Evolutionary conservation across 2,113 vertebrate species (phyloP).

Genomic region (Chauna torquata): DNA sequence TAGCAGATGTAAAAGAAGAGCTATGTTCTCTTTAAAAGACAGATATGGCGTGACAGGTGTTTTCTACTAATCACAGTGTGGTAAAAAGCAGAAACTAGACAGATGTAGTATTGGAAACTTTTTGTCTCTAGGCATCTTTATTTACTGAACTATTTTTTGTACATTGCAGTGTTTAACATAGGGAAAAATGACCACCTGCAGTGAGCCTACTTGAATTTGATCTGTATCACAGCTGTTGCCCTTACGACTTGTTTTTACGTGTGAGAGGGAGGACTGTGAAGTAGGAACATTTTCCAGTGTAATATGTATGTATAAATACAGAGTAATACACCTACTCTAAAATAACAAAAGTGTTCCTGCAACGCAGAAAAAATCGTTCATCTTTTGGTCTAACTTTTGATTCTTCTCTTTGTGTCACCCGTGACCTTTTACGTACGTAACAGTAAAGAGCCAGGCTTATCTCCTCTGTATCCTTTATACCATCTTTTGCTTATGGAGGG

Average conservation of each 20-base stretch:
- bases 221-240: neutral
- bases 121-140: neutral
- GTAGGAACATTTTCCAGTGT: neutral
- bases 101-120: neutral
- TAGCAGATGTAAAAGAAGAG: neutral
- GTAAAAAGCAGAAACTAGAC: neutral
- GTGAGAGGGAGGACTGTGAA: neutral
- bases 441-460: neutral
- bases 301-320: fast-evolving
- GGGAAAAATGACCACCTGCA: neutral
- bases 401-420: neutral
- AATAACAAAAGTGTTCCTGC: neutral
- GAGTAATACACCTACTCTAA: neutral
- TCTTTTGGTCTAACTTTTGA: neutral
- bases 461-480: neutral
- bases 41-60: neutral
- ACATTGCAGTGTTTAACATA: neutral
- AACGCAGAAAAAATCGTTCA: neutral
- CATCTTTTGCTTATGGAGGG: neutral
- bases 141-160: neutral
- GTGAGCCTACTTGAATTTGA: neutral
- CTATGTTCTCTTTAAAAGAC: neutral
- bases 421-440: fast-evolving
- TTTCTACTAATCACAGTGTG: neutral
- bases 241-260: neutral